Percentiles rank a stretch among this genome's conserved stretches.
phyloP scores from a whole-genome alignment of 2,888 invertebrate species.

The Pemphredon lugubris region DNA sequence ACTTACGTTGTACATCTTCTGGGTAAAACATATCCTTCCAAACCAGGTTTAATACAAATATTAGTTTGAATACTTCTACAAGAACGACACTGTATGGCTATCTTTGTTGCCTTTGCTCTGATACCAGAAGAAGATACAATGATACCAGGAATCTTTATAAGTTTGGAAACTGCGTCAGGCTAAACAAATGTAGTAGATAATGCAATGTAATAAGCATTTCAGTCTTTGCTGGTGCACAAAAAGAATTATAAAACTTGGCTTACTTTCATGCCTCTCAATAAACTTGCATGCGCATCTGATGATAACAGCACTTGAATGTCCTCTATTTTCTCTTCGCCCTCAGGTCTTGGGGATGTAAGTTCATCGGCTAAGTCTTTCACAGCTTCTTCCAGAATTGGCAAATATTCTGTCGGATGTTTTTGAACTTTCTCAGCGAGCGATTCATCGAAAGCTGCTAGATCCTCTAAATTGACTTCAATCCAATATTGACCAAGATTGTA shows the following conservation, averaged over 20 bases:
- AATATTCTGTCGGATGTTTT: conserved; percentile 95
- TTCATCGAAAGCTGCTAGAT: conserved; percentile 96
- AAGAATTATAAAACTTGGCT: too few relatives aligned
- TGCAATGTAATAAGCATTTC: too few relatives aligned
- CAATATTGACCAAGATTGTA: conserved; percentile 95
- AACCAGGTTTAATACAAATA: conserved; percentile 94
- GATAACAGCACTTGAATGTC: conserved; percentile 95
- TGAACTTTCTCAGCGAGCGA: conserved; percentile 94
- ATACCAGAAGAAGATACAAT: conserved; percentile 96
- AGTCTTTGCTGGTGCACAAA: too few relatives aligned
- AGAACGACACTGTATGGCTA: conserved; percentile 97
- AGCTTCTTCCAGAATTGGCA: conserved; percentile 97
- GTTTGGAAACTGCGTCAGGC: conserved; percentile 95
- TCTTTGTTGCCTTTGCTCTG: conserved; percentile 96
- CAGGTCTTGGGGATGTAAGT: conserved; percentile 94
- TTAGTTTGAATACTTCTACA: conserved; percentile 95
- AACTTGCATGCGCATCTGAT: conserved; percentile 91
- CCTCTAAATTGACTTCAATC: conserved; percentile 96
- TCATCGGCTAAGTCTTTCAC: conserved; percentile 98
- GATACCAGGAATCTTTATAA: conserved; percentile 98
- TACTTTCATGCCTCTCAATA: conserved; percentile 93
- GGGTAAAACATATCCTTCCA: conserved; percentile 97
- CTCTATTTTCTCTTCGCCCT: conserved; percentile 93
- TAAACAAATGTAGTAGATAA: conserved; percentile 83
- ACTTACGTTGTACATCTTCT: conserved; percentile 95